Evolutionary conservation across 2,113 vertebrate genomes (phyloP).

Genomic region (Notiomystis cincta): DNA sequence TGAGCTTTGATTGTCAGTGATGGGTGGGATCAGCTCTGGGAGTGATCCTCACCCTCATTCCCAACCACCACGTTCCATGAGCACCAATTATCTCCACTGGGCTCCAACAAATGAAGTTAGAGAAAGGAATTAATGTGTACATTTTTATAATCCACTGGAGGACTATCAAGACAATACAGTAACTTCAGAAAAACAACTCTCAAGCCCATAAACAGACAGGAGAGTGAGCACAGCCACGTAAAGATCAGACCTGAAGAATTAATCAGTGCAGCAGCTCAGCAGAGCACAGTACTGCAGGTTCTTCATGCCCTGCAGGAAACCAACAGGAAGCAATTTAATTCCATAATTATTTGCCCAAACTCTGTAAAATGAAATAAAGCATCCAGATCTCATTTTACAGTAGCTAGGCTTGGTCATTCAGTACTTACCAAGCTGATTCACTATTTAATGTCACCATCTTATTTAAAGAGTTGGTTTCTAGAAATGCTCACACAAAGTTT

Average conservation of each 20-base stretch:
- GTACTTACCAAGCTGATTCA: constrained; percentile 26
- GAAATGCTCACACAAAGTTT: not conserved
- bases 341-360: constrained; percentile 47
- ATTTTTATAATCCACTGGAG: constrained; percentile 12
- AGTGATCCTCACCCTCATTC: not conserved
- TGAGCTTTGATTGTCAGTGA: not conserved
- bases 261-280: constrained; percentile 15
- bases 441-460: not conserved
- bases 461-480: constrained; percentile 42
- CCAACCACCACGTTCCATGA: not conserved
- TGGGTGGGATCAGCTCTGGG: not conserved
- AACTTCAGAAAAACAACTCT: not conserved
- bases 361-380: constrained; percentile 50
- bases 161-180: not conserved
- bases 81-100: not conserved
- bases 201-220: not conserved
- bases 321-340: constrained; percentile 58
- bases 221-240: not conserved
- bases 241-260: constrained; percentile 22
- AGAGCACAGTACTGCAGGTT: not conserved
- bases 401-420: constrained; percentile 24
- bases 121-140: not conserved
- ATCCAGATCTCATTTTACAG: constrained; percentile 24
- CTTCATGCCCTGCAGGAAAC: constrained; percentile 22
- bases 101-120: not conserved